Evolutionary conservation across 2,113 vertebrate genomes (phyloP).

Genomic region (Pteruthius melanotis): DNA sequence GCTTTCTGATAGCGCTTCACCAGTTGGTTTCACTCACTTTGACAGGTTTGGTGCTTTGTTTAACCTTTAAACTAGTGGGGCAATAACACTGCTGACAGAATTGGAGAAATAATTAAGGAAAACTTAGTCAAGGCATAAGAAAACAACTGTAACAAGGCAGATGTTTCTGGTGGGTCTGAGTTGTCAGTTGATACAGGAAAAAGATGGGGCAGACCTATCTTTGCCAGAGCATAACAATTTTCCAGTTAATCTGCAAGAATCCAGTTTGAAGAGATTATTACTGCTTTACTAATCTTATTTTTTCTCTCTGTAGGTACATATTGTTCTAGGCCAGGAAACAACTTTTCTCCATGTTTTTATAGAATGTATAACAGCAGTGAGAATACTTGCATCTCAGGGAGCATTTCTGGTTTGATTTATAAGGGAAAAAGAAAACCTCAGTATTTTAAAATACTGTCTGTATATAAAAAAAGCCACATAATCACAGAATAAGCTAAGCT

Average conservation of each 20-base stretch:
- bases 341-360: background rate
- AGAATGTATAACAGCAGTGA: background rate
- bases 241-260: conserved; percentile 45
- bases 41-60: conserved; percentile 92
- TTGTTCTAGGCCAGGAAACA: background rate
- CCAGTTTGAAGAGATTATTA: conserved; percentile 55
- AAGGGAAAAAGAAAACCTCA: background rate
- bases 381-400: background rate
- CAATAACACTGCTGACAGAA: conserved; percentile 77
- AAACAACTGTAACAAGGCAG: conserved; percentile 74
- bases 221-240: conserved; percentile 3
- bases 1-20: conserved; percentile 89
- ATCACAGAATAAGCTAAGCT: background rate
- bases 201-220: background rate
- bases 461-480: background rate
- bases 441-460: background rate
- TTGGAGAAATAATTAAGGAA: conserved; percentile 81
- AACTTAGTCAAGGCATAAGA: conserved; percentile 72
- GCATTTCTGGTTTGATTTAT: conserved; percentile 4
- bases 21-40: conserved; percentile 96
- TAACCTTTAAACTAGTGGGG: conserved; percentile 89
- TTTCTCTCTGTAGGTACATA: background rate
- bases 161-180: conserved; percentile 63
- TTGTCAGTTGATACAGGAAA: conserved; percentile 32
- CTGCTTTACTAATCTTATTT: background rate